Conservation (phyloP, 2,113 vertebrate species). For the Ivindomyrus marchei region DNA sequence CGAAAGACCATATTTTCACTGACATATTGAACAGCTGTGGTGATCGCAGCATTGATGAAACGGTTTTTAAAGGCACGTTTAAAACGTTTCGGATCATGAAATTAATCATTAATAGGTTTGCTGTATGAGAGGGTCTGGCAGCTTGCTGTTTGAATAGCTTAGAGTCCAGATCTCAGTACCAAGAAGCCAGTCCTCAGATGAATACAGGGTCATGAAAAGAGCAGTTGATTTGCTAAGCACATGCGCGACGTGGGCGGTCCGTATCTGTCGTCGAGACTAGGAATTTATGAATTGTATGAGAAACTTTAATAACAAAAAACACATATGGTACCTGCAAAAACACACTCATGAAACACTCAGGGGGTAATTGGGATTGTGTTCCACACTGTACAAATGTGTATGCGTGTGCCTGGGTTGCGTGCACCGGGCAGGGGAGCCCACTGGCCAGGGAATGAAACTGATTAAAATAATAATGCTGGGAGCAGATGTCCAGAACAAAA, state of each 20-base stretch:
- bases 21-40: background rate
- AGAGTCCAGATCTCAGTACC: background rate
- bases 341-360: background rate
- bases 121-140: background rate
- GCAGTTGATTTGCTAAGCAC: slow-evolving; percentile 40
- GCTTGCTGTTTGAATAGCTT: background rate
- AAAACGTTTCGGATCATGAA: background rate
- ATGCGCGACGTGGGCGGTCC: slow-evolving; percentile 37
- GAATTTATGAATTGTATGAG: background rate
- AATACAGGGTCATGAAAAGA: background rate
- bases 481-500: slow-evolving; percentile 52
- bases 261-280: background rate
- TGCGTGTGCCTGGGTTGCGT: background rate
- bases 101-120: background rate
- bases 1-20: background rate
- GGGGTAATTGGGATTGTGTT: slow-evolving; percentile 3
- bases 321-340: background rate
- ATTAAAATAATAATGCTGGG: slow-evolving; percentile 49
- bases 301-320: background rate
- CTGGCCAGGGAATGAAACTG: slow-evolving; percentile 27
- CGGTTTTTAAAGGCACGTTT: background rate
- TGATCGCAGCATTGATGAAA: background rate
- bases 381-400: background rate
- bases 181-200: slow-evolving; percentile 25
- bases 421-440: background rate